Evolutionary conservation across 2,113 vertebrate genomes (phyloP).

Genomic region (Paramisgurnus dabryanus): DNA sequence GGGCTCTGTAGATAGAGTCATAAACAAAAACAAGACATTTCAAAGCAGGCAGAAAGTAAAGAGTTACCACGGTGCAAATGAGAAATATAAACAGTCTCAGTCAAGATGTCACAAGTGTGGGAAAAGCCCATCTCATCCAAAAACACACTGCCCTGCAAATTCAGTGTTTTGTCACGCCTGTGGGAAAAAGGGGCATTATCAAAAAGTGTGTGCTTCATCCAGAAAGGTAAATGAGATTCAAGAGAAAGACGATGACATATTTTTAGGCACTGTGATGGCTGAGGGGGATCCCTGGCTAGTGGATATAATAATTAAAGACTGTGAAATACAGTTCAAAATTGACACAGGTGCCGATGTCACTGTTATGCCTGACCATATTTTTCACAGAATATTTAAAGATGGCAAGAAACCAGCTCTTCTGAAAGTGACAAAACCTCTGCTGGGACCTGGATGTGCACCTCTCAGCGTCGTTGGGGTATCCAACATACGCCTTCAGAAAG

Average conservation of each 20-base stretch:
- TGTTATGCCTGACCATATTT: slow-evolving; percentile 8
- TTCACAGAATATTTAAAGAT: neutral
- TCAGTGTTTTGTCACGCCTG: slow-evolving; percentile 12
- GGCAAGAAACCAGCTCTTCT: neutral
- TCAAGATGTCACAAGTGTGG: slow-evolving; percentile 18
- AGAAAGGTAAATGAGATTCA: slow-evolving; percentile 11
- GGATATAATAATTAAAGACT: neutral
- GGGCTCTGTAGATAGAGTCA: neutral
- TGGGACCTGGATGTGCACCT: neutral
- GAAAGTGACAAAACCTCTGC: slow-evolving; percentile 4
- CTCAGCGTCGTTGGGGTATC: neutral
- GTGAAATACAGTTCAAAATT: slow-evolving; percentile 1
- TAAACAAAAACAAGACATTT: neutral
- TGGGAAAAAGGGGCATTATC: slow-evolving; percentile 22
- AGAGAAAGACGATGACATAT: neutral
- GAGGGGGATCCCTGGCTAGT: neutral
- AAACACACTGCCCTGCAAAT: slow-evolving; percentile 26
- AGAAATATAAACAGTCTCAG: neutral
- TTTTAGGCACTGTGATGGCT: neutral
- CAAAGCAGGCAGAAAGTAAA: slow-evolving; percentile 11
- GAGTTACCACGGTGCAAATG: neutral
- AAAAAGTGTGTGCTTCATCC: neutral
- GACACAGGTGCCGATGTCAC: slow-evolving; percentile 9
- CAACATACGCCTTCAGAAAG: neutral
- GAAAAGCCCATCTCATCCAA: neutral